Evolutionary conservation across 2,888 invertebrate species (phyloP), one percentile per base, ranked within the genome.

Genomic region (Chirona hameri): DNA sequence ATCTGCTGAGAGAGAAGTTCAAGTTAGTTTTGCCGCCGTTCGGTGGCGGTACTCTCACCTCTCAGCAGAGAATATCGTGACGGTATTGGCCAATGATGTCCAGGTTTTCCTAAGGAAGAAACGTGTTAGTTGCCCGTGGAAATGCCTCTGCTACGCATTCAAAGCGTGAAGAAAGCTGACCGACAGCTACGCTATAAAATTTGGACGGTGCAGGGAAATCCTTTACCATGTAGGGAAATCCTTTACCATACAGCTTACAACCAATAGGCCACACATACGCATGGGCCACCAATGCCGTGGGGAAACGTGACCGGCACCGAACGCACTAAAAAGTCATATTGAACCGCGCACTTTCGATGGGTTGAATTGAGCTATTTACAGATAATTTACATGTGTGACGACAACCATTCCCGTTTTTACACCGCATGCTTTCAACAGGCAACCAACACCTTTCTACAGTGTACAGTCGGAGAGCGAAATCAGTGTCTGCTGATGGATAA

Each of bases 31-130:
- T 76, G 46, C 39, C 46, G 76, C 76, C 76, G 39, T 2, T 46
- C 0, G 46, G 46, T 24, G 76, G 76, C 76, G 0, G 3, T 12
- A 9, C 76, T 76, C 76, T 76, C 76, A 76, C 76, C 76, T 76
- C 76, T 76, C 76, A 76, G 76, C 76, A 76, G 76, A 76, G 76
- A 46, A 76, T 76, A 76, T 76, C 76, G 76, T 76, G 76, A 76
- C 76, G 76, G 76, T 76, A 93, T 90, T 92, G 92, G 89, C 93
- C 93, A 90, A 93, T 92, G 89, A 92, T 92, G 90, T 92, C 92
- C 92, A 93, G 91, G 90, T 91, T 92, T 89, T 91, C 91, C 89
- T 93, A 92, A 1, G 76, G 76, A 76, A 76, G 76, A 76, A 76
- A 76, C 76, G 76, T 76, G 76, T 76, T 76, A 76, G 76, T 76